These are phyloP conservation scores for Solea senegalensis DNA, from an alignment of 2,113 vertebrate genomes.

Conservation along the genomic window DNA sequence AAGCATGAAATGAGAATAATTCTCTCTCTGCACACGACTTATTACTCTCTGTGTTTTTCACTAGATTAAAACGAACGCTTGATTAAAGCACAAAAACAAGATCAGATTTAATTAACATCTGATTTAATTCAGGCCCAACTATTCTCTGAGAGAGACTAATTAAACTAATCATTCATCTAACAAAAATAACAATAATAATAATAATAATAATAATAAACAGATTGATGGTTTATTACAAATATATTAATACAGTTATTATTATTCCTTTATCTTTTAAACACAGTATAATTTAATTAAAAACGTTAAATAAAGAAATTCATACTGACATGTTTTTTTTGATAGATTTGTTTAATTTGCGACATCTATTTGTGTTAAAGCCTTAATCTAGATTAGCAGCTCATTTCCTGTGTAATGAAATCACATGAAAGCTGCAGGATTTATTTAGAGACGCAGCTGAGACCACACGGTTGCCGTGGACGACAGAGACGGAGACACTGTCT, in stretches of 20 bases:
- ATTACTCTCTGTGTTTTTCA: conserved; percentile 78
- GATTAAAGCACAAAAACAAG: conserved; percentile 85
- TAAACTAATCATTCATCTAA: conserved; percentile 80
- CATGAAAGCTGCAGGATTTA: conserved; percentile 71
- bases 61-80: conserved; percentile 85
- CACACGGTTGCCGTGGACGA: conserved; percentile 32
- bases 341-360: conserved; percentile 70
- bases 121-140: conserved; percentile 84
- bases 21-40: conserved; percentile 75
- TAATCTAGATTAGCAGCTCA: conserved; percentile 78
- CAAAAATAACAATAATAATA: conserved; percentile 40
- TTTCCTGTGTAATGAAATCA: conserved; percentile 77
- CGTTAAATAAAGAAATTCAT: conserved; percentile 66
- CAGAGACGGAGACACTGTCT: conserved; percentile 3
- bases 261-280: conserved; percentile 78
- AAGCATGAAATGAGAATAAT: conserved; percentile 85
- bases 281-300: conserved; percentile 83
- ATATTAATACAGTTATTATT: conserved; percentile 76
- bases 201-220: conserved; percentile 8
- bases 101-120: conserved; percentile 88
- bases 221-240: conserved; percentile 77
- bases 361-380: conserved; percentile 69
- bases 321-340: conserved; percentile 63
- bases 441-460: conserved; percentile 58
- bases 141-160: conserved; percentile 75